Conservation (phyloP, 2,797 vertebrate genomes). For the Rhincodon typus region DNA sequence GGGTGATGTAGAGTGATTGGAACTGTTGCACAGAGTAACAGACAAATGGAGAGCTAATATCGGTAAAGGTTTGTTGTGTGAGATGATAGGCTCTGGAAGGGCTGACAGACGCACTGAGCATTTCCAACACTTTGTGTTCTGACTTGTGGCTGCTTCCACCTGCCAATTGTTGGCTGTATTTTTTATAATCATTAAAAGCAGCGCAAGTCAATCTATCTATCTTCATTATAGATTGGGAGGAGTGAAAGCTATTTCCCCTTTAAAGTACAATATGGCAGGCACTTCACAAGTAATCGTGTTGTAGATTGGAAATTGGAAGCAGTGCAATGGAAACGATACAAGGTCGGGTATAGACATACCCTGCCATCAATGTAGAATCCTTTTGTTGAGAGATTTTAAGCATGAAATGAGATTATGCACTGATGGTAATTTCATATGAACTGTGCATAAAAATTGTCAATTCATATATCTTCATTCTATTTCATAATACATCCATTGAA, state of each 20-base stretch:
- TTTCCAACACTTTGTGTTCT: background rate
- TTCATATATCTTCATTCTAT: background rate
- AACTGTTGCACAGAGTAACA: no score
- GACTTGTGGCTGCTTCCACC: background rate
- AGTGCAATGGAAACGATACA: background rate
- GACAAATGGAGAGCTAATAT: no score
- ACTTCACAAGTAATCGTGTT: background rate
- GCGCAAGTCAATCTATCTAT: background rate
- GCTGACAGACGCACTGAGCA: background rate
- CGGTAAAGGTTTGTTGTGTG: no score
- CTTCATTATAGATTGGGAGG: background rate
- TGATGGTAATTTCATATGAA: background rate
- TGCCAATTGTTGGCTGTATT: background rate
- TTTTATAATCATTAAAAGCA: background rate
- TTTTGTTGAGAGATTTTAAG: background rate
- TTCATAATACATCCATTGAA: background rate
- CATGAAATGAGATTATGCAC: background rate
- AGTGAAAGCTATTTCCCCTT: background rate
- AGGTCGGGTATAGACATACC: background rate
- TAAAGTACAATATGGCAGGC: background rate
- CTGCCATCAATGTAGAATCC: background rate
- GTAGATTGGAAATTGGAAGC: background rate
- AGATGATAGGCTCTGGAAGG: no score
- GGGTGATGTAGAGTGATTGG: no score
- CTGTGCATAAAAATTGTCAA: background rate